A percentile compares a stretch with the other conserved stretches of the same genome.
These are phyloP conservation scores for Pseudomyrmex gracilis DNA, from an alignment of 1,140 invertebrate genomes.

Conservation along the genomic window DNA sequence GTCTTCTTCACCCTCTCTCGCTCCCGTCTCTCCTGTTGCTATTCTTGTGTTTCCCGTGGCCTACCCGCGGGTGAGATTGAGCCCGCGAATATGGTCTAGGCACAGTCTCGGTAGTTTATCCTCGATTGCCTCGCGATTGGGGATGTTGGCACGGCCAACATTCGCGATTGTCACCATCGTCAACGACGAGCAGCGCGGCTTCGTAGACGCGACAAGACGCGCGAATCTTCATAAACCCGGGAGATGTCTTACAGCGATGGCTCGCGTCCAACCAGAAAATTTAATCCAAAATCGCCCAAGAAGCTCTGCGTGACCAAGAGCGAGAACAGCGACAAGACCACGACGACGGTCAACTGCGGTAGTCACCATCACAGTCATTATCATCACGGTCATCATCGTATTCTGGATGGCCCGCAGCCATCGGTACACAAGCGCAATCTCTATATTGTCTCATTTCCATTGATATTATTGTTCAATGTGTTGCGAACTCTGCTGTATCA, in stretches of 20 bases:
- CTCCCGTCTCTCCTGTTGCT: neutral
- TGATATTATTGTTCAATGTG: conserved; percentile 93
- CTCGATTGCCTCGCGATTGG: conserved; percentile 42
- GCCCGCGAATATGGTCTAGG: conserved; percentile 8
- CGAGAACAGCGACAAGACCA: conserved; percentile 82
- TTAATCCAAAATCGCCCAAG: conserved; percentile 84
- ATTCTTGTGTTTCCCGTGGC: too few species aligned
- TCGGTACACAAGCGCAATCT: conserved; percentile 94
- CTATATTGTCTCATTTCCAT: conserved; percentile 93
- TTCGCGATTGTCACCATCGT: conserved; percentile 37
- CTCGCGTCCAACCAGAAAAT: conserved; percentile 84
- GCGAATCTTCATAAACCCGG: conserved; percentile 54
- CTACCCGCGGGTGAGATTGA: neutral
- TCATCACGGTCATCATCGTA: conserved; percentile 73
- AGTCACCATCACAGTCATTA: conserved; percentile 80
- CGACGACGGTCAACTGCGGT: conserved; percentile 80
- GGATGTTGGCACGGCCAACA: conserved; percentile 70
- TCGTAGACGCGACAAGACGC: conserved; percentile 37
- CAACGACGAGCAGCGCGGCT: conserved; percentile 45
- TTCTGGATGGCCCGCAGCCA: conserved; percentile 84
- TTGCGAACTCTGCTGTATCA: conserved; percentile 92
- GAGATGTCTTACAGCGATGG: conserved; percentile 86
- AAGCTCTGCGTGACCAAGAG: conserved; percentile 84
- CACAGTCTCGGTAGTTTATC: neutral
- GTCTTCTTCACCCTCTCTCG: conserved; percentile 7